A percentile compares a stretch with the other conserved stretches of the same genome.
Conservation (phyloP, 2,797 vertebrate genomes). For the Nannoperca australis region DNA sequence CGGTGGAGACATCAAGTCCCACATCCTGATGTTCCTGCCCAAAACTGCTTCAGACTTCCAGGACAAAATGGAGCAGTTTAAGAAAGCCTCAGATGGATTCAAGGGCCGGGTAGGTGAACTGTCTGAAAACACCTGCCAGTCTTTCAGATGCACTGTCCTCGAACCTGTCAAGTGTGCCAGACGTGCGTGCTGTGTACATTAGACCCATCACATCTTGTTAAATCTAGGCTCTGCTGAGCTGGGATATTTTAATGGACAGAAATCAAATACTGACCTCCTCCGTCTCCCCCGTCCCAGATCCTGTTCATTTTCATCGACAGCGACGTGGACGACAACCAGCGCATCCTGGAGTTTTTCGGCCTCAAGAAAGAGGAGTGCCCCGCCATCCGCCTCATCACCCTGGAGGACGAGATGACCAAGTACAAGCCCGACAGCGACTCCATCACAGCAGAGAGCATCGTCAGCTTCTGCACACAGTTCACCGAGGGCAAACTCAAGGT, state of each 20-base stretch:
- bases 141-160: background rate
- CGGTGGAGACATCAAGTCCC: conserved; percentile 98
- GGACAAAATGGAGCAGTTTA: conserved; percentile 92
- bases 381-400: conserved; percentile 95
- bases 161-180: background rate
- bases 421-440: conserved; percentile 91
- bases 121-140: background rate
- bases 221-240: background rate
- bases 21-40: conserved; percentile 96
- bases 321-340: conserved; percentile 95
- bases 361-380: conserved; percentile 98
- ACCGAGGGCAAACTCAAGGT: conserved; percentile 97
- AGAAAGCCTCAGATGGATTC: conserved; percentile 91
- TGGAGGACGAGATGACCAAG: conserved; percentile 99
- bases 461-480: conserved; percentile 91
- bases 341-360: conserved; percentile 98
- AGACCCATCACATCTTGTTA: background rate
- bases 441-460: conserved; percentile 92
- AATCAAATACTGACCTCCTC: background rate
- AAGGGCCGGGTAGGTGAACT: conserved; percentile 90
- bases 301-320: conserved; percentile 99
- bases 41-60: conserved; percentile 91
- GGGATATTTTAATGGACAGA: background rate
- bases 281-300: conserved; percentile 84
- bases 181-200: background rate